These are phyloP conservation scores for Notoglanidium macrostoma DNA, from an alignment of 2,797 vertebrate species.

Conservation along the genomic window DNA sequence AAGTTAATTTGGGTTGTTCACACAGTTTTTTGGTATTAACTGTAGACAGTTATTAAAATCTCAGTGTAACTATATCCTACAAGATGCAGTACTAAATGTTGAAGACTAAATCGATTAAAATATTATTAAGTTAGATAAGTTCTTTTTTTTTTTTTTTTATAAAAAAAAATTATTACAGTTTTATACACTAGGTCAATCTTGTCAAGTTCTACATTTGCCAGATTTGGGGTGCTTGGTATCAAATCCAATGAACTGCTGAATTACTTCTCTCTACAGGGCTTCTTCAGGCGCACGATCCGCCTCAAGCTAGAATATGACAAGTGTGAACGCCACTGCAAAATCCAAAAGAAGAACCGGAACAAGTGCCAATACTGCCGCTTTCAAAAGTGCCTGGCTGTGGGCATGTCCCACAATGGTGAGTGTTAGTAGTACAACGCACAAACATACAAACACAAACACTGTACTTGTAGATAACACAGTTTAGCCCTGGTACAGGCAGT, in stretches of 20 bases:
- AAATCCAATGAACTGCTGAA: not conserved
- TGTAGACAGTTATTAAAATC: not conserved
- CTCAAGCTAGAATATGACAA: constrained; percentile 91
- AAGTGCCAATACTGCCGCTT: constrained; percentile 99
- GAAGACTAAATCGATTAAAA: not conserved
- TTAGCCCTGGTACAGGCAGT: not conserved
- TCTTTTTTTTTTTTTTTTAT: too few relatives aligned
- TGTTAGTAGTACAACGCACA: constrained; percentile 31
- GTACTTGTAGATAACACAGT: not conserved
- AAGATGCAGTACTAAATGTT: not conserved
- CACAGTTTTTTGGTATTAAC: not conserved
- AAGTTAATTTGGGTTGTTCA: too few relatives aligned
- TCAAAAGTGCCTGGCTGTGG: constrained; percentile 97
- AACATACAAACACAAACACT: not conserved
- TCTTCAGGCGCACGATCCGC: constrained; percentile 93
- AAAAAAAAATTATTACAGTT: not conserved
- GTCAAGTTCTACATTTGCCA: not conserved
- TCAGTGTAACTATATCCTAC: not conserved
- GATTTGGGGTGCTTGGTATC: not conserved
- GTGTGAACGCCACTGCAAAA: constrained; percentile 93
- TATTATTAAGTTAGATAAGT: too few relatives aligned
- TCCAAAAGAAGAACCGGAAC: constrained; percentile 97
- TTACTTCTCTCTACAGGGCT: constrained; percentile 75
- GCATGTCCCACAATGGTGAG: constrained; percentile 99
- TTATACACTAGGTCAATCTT: not conserved